Base-by-base conservation (phyloP, 37 sponge, comb jelly and placozoan genomes). In the Halisarca cf. caerulea region DNA sequence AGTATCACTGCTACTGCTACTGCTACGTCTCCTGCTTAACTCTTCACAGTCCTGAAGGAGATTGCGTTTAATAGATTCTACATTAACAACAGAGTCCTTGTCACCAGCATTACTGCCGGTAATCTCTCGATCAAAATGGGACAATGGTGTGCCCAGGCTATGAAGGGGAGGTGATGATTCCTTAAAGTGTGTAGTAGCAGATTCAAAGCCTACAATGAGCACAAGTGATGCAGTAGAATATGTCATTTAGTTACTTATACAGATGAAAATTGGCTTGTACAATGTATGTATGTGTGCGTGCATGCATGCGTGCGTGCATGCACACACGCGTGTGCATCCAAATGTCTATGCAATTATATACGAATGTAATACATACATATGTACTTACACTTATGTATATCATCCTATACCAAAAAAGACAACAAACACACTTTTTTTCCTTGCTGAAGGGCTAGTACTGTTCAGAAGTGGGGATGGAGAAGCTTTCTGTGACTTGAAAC, bases 61-160 rank as follows among this genome's bases (percentile, higher is more conserved):
- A 40, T 23, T 40, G 15, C 45, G 77, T 15, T 43, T 74, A 25
- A 18, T 40, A 15, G 17, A 17, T 40, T 74, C 77, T 2, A 74
- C 24, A 25, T 74, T 74, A 20, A 74, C 11, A 37, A 74, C 45
- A 27, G 69, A 32, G n/a, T 8, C 69, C 8, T 11, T 24, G 38
- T 74, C 77, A 1, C 6, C 42, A 20, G 44, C 1, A 15, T 62
- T 28, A 3, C 44, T 40, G 24, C 24, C 21, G 17, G 44, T 9
- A 1, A 44, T 23, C 3, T 43, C 24, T 32, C 25, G 77, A 0
- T n/a, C 24, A 37, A 74, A 74, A 1, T 15, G 77, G 17, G 77
- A 41, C 42, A 74, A 44, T 40, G 77, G 77, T 23, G 77, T 74
- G 20, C 77, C 77, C 42, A 74, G 21, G 41, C 77, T 74, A 37